These are phyloP conservation scores for Eulemur macaco DNA, from an alignment of 2,113 vertebrate species.

Conservation along the genomic window DNA sequence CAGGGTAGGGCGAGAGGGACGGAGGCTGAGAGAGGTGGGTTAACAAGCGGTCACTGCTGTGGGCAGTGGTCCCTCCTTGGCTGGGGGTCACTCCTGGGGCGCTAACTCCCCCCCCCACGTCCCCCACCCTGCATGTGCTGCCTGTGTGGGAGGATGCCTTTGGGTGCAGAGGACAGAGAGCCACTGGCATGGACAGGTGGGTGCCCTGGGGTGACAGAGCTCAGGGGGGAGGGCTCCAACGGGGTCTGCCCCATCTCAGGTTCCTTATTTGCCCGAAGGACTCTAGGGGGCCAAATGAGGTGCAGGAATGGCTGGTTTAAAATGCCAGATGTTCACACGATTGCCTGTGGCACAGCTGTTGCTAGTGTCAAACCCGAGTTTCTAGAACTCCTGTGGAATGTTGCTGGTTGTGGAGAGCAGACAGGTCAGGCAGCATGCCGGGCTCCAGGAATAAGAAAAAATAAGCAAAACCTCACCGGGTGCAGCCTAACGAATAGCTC, in stretches of 20 bases:
- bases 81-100: not conserved
- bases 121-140: not conserved
- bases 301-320: accelerated
- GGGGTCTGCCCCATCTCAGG: not conserved
- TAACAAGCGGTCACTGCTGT: accelerated
- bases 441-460: constrained; percentile 50
- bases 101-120: not conserved
- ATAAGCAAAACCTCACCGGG: constrained; percentile 54
- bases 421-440: constrained; percentile 50
- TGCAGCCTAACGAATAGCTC: constrained; percentile 28
- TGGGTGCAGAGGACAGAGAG: not conserved
- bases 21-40: not conserved
- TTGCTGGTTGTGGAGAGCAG: not conserved
- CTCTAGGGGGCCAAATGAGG: not conserved
- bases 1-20: accelerated
- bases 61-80: not conserved
- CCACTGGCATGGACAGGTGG: not conserved
- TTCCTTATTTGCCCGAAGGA: not conserved
- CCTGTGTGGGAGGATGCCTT: not conserved
- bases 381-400: not conserved
- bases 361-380: not conserved
- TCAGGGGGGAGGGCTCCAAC: not conserved
- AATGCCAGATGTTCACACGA: too few relatives aligned
- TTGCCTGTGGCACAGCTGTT: accelerated
- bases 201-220: too few relatives aligned